Percentiles rank a stretch among this genome's conserved stretches.
Conservation (phyloP, 2,113 vertebrate species). For the Pomatorhinus ruficollis region DNA sequence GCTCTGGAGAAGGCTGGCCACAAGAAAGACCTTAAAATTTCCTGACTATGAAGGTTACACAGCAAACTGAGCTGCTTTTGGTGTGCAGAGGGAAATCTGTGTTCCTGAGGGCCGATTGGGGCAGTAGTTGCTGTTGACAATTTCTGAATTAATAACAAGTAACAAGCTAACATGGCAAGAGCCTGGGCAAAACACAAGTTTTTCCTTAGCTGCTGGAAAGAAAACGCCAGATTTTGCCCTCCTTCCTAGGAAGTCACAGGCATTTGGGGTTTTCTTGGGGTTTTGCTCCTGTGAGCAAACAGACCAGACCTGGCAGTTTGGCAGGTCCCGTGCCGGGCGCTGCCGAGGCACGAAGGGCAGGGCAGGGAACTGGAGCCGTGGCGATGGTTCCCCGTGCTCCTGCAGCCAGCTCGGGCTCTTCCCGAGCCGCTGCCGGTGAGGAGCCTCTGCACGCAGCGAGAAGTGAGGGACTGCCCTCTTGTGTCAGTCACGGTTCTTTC, state of each 20-base stretch:
- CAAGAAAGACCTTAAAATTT: neutral
- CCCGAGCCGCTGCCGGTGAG: neutral
- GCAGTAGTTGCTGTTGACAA: neutral
- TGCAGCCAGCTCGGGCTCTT: neutral
- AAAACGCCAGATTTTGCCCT: neutral
- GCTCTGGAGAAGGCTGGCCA: neutral
- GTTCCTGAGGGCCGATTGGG: neutral
- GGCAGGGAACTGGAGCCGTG: neutral
- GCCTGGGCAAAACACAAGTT: neutral
- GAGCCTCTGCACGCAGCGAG: fast-evolving
- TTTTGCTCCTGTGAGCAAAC: neutral
- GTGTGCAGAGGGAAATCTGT: neutral
- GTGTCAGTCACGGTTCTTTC: neutral
- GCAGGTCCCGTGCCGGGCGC: neutral
- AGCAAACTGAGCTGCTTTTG: neutral
- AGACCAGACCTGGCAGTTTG: fast-evolving
- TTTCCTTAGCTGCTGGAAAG: neutral
- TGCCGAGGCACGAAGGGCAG: neutral
- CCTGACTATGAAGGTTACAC: neutral
- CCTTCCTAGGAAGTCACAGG: neutral
- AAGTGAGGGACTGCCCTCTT: constrained; percentile 36
- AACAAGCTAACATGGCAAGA: neutral
- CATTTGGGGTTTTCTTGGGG: neutral
- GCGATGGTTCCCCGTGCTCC: neutral
- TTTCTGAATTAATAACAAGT: neutral